Evolutionary conservation across 2,888 invertebrate species (phyloP), one percentile per base, ranked within the genome.

Genomic region (Rhamphomyia laevipes): DNA sequence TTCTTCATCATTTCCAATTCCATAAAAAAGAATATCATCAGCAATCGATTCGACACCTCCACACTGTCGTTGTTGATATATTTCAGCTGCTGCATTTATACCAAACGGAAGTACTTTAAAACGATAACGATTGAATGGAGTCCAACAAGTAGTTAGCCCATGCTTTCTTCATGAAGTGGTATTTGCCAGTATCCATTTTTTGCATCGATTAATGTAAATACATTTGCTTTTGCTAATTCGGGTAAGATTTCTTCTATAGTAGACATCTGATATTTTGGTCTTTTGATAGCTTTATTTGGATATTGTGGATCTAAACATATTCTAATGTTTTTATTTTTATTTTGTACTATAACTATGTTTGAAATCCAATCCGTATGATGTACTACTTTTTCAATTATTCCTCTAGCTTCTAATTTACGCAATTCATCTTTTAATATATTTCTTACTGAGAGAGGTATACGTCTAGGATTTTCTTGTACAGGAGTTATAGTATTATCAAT

Each of bases 71-170:
- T 46, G 51, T 51, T 54, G 54, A 44, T 54, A 57, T 10, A 53
- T 50, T 62, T 58, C 58, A 11, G 56, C 51, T 1, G 56, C 54
- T 21, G 53, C 53, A 11, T 48, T 53, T 18, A 57, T 53, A 7
- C 58, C 58, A 51, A 56, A 59, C 3, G 58, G 56, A 42, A 59
- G 31, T n/a, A 57, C 52, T 30, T 45, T 47, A 21, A 47, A 52
- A 13, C 38, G 35, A 21, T 53, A 55, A n/a, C 51, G 44, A 4
- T 45, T 46, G 30, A 45, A 50, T 5, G 48, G 50, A 9, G 50
- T 47, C 57, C 63, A 56, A 42, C 56, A 58, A 50, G 33, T 60
- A 59, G 52, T 59, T 57, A 21, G 57, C 10, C 64, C 65, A 52
- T 65, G 62, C 46, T 59, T 59, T n/a, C 64, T 68, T 51, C 59